Conservation (phyloP, 1,140 invertebrate species). For the Anoplolepis gracilipes region DNA sequence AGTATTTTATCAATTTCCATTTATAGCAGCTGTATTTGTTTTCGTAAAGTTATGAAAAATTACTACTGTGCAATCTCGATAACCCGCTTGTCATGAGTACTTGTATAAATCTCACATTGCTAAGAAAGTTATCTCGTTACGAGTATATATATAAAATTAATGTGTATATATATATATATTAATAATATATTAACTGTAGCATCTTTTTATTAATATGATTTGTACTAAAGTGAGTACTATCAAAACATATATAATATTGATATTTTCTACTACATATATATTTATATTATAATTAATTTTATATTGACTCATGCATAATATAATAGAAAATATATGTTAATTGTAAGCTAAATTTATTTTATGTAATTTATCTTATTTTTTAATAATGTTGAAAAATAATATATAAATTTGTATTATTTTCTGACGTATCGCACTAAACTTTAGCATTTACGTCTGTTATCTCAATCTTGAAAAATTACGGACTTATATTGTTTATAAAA, state of each 20-base stretch:
- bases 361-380: background rate
- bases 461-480: background rate
- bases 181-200: no score
- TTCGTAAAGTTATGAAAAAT: no score
- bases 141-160: background rate
- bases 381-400: background rate
- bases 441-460: background rate
- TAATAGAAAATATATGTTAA: no score
- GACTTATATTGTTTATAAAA: conserved; percentile 14
- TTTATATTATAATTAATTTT: no score
- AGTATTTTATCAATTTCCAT: background rate
- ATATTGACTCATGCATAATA: no score
- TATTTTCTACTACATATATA: no score
- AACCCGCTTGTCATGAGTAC: background rate
- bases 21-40: no score
- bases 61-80: background rate
- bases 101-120: background rate
- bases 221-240: no score
- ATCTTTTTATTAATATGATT: no score
- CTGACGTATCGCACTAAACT: background rate
- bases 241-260: no score
- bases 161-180: background rate
- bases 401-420: background rate
- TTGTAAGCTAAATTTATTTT: background rate
- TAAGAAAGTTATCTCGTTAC: background rate